A percentile compares a stretch with the other conserved stretches of the same genome.
These are phyloP conservation scores for Tuberolachnus salignus DNA, from an alignment of 2,888 invertebrate genomes.

Conservation along the genomic window DNA sequence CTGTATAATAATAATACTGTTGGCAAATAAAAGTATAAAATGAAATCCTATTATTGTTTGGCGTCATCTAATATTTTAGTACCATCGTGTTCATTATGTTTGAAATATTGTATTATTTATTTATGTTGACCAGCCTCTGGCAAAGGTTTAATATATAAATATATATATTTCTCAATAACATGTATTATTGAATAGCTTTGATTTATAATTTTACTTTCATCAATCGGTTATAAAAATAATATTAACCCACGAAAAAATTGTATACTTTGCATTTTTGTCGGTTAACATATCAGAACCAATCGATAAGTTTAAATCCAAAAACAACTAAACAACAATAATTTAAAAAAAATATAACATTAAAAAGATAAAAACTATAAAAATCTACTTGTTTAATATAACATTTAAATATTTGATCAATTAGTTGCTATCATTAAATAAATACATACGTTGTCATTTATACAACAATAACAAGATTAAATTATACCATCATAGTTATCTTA, in stretches of 20 bases:
- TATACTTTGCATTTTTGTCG: background rate
- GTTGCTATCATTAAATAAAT: too few species aligned
- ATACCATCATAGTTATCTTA: too few species aligned
- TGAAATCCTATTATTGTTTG: slow-evolving; percentile 49
- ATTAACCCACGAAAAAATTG: background rate
- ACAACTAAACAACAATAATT: too few species aligned
- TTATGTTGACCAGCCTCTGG: background rate
- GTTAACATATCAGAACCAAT: background rate
- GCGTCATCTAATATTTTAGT: slow-evolving; percentile 23
- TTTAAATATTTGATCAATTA: too few species aligned
- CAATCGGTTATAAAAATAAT: background rate
- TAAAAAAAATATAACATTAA: too few species aligned
- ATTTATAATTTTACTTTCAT: slow-evolving; percentile 25
- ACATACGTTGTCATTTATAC: too few species aligned
- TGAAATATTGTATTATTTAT: slow-evolving; percentile 20
- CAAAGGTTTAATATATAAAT: slow-evolving; percentile 18
- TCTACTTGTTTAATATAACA: too few species aligned
- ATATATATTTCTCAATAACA: background rate
- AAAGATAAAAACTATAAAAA: too few species aligned
- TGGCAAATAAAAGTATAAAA: slow-evolving; percentile 41
- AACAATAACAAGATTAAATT: too few species aligned
- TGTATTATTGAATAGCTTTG: background rate
- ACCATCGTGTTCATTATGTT: slow-evolving; percentile 1
- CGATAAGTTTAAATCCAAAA: background rate
- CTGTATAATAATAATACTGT: slow-evolving; percentile 44